Evolutionary conservation across 2,797 vertebrate genomes (phyloP).

Genomic region (Periparus ater): DNA sequence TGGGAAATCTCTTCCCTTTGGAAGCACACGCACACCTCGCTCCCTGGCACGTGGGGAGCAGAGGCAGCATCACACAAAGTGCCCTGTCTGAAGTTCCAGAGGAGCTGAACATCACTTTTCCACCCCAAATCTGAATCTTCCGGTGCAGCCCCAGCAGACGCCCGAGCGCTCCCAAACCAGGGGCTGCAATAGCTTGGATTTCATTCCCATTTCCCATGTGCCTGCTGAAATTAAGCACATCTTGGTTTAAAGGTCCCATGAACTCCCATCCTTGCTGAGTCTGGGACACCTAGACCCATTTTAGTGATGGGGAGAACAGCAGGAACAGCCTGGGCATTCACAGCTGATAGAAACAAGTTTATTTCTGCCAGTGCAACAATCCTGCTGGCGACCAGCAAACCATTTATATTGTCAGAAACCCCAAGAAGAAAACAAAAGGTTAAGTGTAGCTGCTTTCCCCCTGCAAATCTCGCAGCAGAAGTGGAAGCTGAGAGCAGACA

Average conservation of each 20-base stretch:
- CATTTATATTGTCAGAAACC: background rate
- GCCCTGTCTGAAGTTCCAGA: background rate
- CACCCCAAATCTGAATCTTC: background rate
- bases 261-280: background rate
- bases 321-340: background rate
- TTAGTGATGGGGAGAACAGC: background rate
- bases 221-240: background rate
- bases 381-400: background rate
- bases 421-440: background rate
- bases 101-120: accelerated
- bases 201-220: background rate
- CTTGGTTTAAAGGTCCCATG: too few relatives aligned
- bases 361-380: background rate
- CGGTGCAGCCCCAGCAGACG: accelerated
- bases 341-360: background rate
- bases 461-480: background rate
- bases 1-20: accelerated
- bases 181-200: background rate
- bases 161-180: accelerated
- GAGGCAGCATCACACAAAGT: accelerated
- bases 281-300: background rate
- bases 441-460: background rate
- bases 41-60: accelerated
- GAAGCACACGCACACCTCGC: background rate
- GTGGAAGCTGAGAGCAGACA: background rate